Evolutionary conservation across 92 coral and sea anemone genomes (phyloP), one percentile per base, ranked within the genome.

Genomic region (Scolanthus callimorphus): DNA sequence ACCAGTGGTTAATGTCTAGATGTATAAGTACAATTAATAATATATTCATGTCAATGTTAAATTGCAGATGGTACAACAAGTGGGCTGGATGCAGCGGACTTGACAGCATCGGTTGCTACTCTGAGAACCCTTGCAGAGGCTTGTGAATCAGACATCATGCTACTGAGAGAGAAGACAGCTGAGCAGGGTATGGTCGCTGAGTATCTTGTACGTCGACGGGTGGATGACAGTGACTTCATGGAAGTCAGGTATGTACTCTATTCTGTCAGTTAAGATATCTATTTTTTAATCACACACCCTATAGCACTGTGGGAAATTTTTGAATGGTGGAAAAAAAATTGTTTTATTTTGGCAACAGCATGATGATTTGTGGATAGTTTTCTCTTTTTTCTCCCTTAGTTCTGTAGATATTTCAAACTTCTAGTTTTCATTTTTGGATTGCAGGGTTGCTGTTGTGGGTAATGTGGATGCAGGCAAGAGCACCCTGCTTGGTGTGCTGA

Each of bases 381-480:
- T n/a, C n/a, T n/a, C n/a, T n/a, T n/a, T n/a, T n/a, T n/a, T n/a
- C n/a, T n/a, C n/a, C n/a, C n/a, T n/a, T n/a, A n/a, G n/a, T n/a
- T n/a, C n/a, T n/a, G n/a, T n/a, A n/a, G n/a, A n/a, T n/a, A n/a
- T n/a, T n/a, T n/a, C n/a, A n/a, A n/a, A n/a, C n/a, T n/a, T n/a
- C n/a, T n/a, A n/a, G n/a, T n/a, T n/a, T n/a, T n/a, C n/a, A n/a
- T 34, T 6, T 34, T 34, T 34, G 8, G 8, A 10, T 49, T 48
- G 4, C 39, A 92, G 98, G 30, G 98, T 92, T 63, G 98, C 98
- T 39, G 98, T 92, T 25, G 98, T 92, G 22, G 98, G 98, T n/a
- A 92, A 92, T 77, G 98, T 92, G 24, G 98, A 92, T 77, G 98
- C 98, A n/a, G 98, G 98, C 2, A 92, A 92, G 49, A 92, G 98